Evolutionary conservation across 2,888 invertebrate genomes (phyloP), one percentile per base, ranked within the genome.

Genomic region (Drosophila anomalata): DNA sequence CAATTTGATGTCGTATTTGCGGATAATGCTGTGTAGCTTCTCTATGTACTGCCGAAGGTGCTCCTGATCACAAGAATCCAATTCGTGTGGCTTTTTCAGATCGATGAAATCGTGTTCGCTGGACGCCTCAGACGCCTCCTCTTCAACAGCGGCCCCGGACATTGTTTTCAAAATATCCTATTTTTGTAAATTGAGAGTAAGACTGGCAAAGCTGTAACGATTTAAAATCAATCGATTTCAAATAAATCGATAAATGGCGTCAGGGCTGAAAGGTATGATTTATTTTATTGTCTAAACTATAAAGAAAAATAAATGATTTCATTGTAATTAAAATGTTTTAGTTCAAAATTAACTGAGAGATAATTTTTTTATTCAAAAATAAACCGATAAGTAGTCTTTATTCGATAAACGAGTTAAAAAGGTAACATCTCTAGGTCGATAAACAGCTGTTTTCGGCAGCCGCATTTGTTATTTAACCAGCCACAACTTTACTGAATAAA

Each of bases 1-100:
- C 50, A 96, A 90, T 75, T 94, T 93, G 62, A 92, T 92, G 33
- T 93, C 93, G 82, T 95, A 95, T 78, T 89, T 90, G 47, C 85
- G 78, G 1, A 91, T 59, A 24, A 87, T 71, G 6, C 74, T 71
- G 39, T 91, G 91, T 14, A 91, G 66, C n/a, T 79, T 78, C 29
- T 88, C 87, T 14, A 91, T 81, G 52, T 91, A 91, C 5, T 59
- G 59, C 20, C 86, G 79, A 5, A 91, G 44, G 48, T 90, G 87
- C 3, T 63, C 72, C 11, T 70, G 55, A 1, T 78, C 79, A 29
- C 89, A 54, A 4, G 75, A 56, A 54, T 75, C 65, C 12, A 90
- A 46, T 8, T 78, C 78, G 2, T 76, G 33, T 59, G 71, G 78
- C 51, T 66, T 76, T 56, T 78, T 76, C 9, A 63, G 55, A 42